These are phyloP conservation scores for Mastomys natalensis DNA, from an alignment of 2,113 vertebrate genomes.

Conservation along the genomic window DNA sequence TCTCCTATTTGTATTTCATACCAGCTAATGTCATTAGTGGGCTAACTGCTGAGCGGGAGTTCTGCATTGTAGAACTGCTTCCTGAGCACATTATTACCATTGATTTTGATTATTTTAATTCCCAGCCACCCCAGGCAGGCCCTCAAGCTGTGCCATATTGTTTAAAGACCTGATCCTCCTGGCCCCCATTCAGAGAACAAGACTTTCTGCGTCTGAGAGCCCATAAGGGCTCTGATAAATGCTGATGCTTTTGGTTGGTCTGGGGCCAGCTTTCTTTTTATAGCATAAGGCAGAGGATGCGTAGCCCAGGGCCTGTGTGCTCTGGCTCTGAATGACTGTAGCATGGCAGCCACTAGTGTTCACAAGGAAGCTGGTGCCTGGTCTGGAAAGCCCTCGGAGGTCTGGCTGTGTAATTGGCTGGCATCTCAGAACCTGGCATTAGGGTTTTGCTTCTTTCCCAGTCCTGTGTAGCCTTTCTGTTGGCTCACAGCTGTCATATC, in stretches of 20 bases:
- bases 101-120: slow-evolving; percentile 82
- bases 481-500: neutral
- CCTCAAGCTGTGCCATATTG: slow-evolving; percentile 72
- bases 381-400: neutral
- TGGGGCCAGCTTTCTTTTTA: slow-evolving; percentile 16
- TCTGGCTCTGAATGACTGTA: neutral
- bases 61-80: slow-evolving; percentile 77
- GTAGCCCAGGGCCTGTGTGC: neutral
- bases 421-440: neutral
- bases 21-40: slow-evolving; percentile 81
- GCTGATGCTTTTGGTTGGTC: slow-evolving; percentile 23
- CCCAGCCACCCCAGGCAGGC: slow-evolving; percentile 71
- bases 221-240: slow-evolving; percentile 33
- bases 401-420: neutral
- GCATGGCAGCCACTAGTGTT: neutral
- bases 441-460: too few relatives aligned
- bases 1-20: slow-evolving; percentile 78
- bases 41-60: slow-evolving; percentile 76
- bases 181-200: slow-evolving; percentile 36
- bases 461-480: too few relatives aligned
- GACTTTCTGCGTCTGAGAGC: slow-evolving; percentile 54
- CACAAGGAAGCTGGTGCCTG: neutral
- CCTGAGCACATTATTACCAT: slow-evolving; percentile 71
- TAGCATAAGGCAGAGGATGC: neutral
- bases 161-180: slow-evolving; percentile 69